A percentile compares a stretch with the other conserved stretches of the same genome.
Evolutionary conservation across 2,113 vertebrate species (phyloP).

Genomic region (Circaetus gallicus): DNA sequence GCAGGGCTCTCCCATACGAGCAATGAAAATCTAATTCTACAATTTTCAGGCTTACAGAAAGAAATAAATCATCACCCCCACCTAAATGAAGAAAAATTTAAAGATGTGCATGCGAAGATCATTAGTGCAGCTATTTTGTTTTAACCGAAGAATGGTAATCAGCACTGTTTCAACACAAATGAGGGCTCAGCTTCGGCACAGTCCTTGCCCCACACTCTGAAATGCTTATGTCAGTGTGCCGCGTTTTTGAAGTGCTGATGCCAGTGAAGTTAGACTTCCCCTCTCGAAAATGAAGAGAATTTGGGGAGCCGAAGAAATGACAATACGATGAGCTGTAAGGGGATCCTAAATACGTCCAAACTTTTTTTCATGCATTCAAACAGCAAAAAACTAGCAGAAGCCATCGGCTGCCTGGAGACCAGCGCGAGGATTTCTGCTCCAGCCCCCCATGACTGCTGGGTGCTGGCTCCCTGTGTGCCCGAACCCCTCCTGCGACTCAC

Average conservation of each 20-base stretch:
- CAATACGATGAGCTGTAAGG: background rate
- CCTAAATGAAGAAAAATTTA: background rate
- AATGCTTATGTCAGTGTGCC: background rate
- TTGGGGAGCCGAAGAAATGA: background rate
- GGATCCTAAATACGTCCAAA: background rate
- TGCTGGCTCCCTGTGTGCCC: background rate
- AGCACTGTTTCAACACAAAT: background rate
- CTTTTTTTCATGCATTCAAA: background rate
- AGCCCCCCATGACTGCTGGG: background rate
- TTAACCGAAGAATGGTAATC: background rate
- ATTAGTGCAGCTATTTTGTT: background rate
- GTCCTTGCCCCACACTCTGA: background rate
- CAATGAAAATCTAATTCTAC: background rate
- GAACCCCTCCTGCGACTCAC: rapidly evolving
- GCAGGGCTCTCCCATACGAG: background rate
- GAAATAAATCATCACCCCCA: background rate
- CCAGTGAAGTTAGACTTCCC: background rate
- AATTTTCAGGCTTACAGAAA: background rate
- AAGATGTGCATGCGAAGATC: background rate
- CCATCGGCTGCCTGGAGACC: background rate
- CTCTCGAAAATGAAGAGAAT: background rate
- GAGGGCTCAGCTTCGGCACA: background rate
- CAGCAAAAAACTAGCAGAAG: background rate
- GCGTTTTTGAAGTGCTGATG: background rate
- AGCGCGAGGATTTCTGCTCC: background rate